phyloP scores from a whole-genome alignment of 2,797 vertebrate genomes.

The Pangasius mekongensis region DNA sequence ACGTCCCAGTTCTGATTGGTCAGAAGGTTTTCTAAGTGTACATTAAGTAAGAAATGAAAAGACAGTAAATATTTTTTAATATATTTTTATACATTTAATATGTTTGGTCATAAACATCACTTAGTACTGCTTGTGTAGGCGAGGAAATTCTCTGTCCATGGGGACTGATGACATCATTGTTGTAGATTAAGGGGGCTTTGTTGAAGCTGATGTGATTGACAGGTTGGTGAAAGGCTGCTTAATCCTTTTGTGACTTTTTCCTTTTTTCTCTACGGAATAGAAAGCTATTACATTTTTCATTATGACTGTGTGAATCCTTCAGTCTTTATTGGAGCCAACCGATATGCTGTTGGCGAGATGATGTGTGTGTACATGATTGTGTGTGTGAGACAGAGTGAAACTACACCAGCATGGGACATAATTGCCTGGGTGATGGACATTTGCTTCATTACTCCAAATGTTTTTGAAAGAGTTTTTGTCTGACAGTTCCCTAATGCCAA shows the following conservation, averaged over 20 bases:
- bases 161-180: slow-evolving; percentile 27
- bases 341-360: slow-evolving; percentile 10
- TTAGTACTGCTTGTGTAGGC: neutral
- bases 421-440: slow-evolving; percentile 44
- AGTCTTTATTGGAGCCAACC: slow-evolving; percentile 17
- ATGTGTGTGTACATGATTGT: slow-evolving; percentile 8
- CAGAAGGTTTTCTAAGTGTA: neutral
- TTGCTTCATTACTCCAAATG: slow-evolving; percentile 19
- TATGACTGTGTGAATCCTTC: neutral
- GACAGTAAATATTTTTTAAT: neutral
- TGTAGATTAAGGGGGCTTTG: slow-evolving; percentile 14
- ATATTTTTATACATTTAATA: neutral
- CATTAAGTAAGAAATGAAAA: neutral
- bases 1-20: neutral
- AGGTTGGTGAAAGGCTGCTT: neutral
- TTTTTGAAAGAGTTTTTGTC: slow-evolving; percentile 30
- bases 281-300: slow-evolving; percentile 26
- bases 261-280: neutral
- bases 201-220: slow-evolving; percentile 34
- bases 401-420: slow-evolving; percentile 12
- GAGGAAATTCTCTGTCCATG: neutral
- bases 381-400: neutral
- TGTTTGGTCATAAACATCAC: neutral
- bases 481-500: slow-evolving; percentile 3
- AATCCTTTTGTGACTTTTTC: neutral